Conservation (phyloP, 2,888 invertebrate genomes). For the Ochropleura plecta region DNA sequence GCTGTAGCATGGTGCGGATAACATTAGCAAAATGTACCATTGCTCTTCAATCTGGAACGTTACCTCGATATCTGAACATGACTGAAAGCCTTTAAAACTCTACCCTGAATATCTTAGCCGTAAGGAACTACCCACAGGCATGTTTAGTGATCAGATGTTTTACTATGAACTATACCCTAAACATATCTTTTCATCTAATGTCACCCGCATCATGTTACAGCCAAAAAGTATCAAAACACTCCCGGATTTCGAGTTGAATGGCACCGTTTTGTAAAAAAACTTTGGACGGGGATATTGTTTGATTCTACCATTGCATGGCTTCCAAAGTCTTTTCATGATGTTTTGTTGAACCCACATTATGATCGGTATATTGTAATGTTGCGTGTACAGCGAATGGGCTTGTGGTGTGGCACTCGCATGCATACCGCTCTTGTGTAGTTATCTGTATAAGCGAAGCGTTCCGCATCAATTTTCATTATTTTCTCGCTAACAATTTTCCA, state of each 20-base stretch:
- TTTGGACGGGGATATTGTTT: conserved; percentile 28
- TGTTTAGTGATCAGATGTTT: too few relatives aligned
- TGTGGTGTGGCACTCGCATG: background rate
- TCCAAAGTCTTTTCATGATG: conserved; percentile 25
- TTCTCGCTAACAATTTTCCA: conserved; percentile 29
- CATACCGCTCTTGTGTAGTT: background rate
- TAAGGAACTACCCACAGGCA: too few relatives aligned
- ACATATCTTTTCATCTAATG: too few relatives aligned
- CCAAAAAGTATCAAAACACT: conserved; percentile 4
- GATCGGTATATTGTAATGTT: conserved; percentile 21
- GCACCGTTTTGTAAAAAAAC: conserved; percentile 41
- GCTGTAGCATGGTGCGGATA: too few relatives aligned
- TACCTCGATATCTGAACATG: too few relatives aligned
- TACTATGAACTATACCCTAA: too few relatives aligned
- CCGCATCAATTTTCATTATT: conserved; percentile 42
- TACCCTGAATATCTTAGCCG: too few relatives aligned
- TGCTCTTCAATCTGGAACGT: too few relatives aligned
- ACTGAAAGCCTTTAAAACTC: too few relatives aligned
- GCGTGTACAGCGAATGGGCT: conserved; percentile 11
- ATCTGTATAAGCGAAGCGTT: conserved; percentile 2
- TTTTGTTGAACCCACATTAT: conserved; percentile 30
- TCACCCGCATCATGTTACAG: too few relatives aligned
- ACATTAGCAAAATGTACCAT: too few relatives aligned
- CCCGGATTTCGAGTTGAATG: conserved; percentile 15
- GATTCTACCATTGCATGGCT: conserved; percentile 8